Conservation (phyloP, 2,888 invertebrate genomes). For the Globia sparganii region DNA sequence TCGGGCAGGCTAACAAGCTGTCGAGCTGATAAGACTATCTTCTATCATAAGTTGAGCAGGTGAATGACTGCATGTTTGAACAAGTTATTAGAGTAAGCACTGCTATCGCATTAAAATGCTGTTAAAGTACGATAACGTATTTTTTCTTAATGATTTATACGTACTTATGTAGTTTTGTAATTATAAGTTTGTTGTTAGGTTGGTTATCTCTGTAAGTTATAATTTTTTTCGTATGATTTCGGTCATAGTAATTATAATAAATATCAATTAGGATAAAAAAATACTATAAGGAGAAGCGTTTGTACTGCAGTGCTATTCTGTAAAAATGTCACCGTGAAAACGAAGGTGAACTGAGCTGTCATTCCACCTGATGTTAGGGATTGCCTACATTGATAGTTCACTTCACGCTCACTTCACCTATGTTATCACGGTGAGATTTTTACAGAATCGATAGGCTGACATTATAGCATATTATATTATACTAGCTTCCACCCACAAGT, state of each 20-base stretch:
- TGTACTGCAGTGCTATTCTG: too few species aligned
- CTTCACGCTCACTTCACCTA: too few species aligned
- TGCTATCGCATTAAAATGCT: conserved; percentile 79
- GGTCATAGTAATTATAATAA: neutral
- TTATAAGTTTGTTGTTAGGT: conserved; percentile 13
- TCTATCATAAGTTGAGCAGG: conserved; percentile 80
- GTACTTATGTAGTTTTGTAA: conserved; percentile 28
- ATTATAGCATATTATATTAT: neutral
- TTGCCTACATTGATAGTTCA: too few species aligned
- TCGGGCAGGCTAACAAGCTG: conserved; percentile 60
- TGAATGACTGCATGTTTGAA: conserved; percentile 81
- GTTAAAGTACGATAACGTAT: conserved; percentile 63
- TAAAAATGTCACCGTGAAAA: too few species aligned
- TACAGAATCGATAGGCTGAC: too few species aligned
- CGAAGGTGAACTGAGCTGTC: too few species aligned
- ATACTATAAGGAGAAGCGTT: neutral
- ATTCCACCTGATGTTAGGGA: too few species aligned
- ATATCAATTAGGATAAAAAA: neutral
- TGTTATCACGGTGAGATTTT: too few species aligned
- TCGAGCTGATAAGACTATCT: conserved; percentile 73
- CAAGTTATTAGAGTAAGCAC: conserved; percentile 75
- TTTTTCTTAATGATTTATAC: conserved; percentile 45
- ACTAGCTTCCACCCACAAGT: neutral
- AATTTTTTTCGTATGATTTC: neutral
- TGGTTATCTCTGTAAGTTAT: conserved; percentile 12